These are phyloP conservation scores for Melierax canorus DNA, from an alignment of 2,113 vertebrate genomes.

Conservation along the genomic window DNA sequence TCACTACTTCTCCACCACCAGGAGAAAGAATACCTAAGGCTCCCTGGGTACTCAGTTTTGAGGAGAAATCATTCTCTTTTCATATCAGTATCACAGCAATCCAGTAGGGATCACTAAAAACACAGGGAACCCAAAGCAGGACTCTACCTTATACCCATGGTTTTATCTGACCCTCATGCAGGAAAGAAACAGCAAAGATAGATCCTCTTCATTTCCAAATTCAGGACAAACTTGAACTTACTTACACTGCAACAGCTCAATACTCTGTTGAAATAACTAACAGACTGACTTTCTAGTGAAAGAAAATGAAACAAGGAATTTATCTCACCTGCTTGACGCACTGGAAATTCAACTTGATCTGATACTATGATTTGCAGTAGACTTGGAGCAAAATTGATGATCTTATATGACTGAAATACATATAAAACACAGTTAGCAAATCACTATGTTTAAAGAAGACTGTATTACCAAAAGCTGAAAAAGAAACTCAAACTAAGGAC, in stretches of 20 bases:
- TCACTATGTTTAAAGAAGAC: background rate
- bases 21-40: background rate
- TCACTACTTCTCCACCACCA: background rate
- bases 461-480: background rate
- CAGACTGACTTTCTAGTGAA: background rate
- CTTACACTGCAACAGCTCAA: background rate
- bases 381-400: constrained; percentile 97
- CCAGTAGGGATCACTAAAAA: constrained; percentile 1
- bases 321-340: constrained; percentile 92
- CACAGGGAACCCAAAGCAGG: background rate
- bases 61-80: background rate
- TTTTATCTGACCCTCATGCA: background rate
- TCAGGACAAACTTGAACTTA: background rate
- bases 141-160: background rate
- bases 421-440: constrained; percentile 5
- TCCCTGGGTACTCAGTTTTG: background rate
- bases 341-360: constrained; percentile 95
- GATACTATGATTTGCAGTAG: constrained; percentile 95
- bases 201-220: background rate
- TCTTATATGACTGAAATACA: constrained; percentile 94
- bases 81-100: background rate
- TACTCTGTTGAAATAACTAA: background rate
- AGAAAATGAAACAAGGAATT: background rate
- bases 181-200: background rate
- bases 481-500: background rate